Base-by-base conservation (phyloP, 2,797 vertebrate species). In the Champsocephalus esox region DNA sequence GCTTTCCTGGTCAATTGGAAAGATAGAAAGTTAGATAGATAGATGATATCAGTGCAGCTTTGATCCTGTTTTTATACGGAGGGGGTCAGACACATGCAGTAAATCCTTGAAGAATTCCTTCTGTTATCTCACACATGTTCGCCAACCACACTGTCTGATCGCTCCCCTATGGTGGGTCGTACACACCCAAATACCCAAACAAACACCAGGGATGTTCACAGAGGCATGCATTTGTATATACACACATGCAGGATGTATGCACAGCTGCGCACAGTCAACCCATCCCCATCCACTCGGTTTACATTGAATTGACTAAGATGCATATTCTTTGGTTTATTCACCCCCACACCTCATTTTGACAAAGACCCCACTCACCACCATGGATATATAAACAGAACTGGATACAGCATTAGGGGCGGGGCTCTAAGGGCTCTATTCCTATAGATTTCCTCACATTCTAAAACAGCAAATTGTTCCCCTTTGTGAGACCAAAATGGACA, bases 101-200 rank as follows among this genome's bases (percentile, higher is more conserved):
- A 43, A 65, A 49, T 84, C 77, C 51, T 82, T 84, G 69, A 87
- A 52, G 65, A 88, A 87, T 86, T 81, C 64, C 62, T 48, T 48
- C 66, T 79, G 64, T 86, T 83, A 87, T 85, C 77, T 80, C 79
- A 69, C 86, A 89, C 55, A 66, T 88, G 89, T 82, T 83, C 83
- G 78, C 65, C 75, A 85, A 82, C 74, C 58, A 50, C 76, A 58
- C 54, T 17, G 54, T 60, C 64, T 79, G 77, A 89, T 73, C 66
- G 51, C 57, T 80, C 38, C 8, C 70, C 87, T 77, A 84, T 87
- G 84, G 76, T 48, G 73, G 45, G 46, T 46, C 59, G 48, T 41
- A 49, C 73, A 71, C 69, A 72, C 72, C 55, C 38, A 82, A 74
- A 77, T 63, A 67, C 67, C 58, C 43, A 56, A 74, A 72, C 55